Evolutionary conservation across 2,888 invertebrate species (phyloP).

Genomic region (Dasypogon diadema): DNA sequence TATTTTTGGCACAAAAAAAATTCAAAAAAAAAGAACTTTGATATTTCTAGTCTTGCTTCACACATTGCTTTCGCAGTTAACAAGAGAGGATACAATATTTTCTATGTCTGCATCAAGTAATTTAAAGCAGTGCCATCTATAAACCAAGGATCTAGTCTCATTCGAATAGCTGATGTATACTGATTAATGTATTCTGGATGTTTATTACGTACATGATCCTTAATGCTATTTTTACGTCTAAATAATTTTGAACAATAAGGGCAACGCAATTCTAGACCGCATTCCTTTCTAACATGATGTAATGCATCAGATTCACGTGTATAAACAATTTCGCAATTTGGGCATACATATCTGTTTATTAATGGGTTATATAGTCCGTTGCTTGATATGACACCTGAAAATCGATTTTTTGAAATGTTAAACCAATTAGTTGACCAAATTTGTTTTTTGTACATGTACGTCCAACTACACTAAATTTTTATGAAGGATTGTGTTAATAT

Average conservation of each 20-base stretch:
- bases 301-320: constrained; percentile 52
- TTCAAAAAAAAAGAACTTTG: constrained; percentile 41
- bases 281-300: constrained; percentile 52
- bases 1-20: constrained; percentile 5
- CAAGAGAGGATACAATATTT: not conserved
- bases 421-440: constrained; percentile 23
- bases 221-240: constrained; percentile 55
- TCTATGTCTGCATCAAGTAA: constrained; percentile 33
- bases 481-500: constrained; percentile 25
- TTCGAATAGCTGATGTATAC: constrained; percentile 49
- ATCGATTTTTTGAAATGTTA: constrained; percentile 36
- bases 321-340: constrained; percentile 53
- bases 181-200: constrained; percentile 48
- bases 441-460: constrained; percentile 22
- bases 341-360: constrained; percentile 50
- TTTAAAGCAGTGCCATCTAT: constrained; percentile 35
- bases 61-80: constrained; percentile 1
- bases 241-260: constrained; percentile 58
- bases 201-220: constrained; percentile 55
- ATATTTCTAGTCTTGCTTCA: not conserved
- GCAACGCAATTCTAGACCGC: constrained; percentile 57
- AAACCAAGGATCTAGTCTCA: constrained; percentile 53
- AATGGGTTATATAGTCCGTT: constrained; percentile 46
- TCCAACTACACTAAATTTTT: constrained; percentile 29
- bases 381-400: constrained; percentile 31